A percentile compares a stretch with the other conserved stretches of the same genome.
Evolutionary conservation across 92 coral and sea anemone species (phyloP).

Genomic region (Epizoanthus scotinus): DNA sequence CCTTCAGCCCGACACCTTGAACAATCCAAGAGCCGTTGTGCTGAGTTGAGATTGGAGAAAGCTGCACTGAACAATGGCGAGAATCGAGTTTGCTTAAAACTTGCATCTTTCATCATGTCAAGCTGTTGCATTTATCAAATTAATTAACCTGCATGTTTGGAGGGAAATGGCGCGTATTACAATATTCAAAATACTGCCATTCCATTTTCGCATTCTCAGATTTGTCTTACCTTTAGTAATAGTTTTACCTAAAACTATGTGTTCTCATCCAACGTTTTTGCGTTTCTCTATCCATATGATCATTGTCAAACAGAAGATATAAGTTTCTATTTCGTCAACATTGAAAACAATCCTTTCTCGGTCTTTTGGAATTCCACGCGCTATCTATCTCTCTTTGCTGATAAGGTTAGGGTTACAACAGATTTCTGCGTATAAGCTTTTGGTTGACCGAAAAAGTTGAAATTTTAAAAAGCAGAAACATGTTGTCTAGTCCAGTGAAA

Average conservation of each 20-base stretch:
- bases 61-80: background rate
- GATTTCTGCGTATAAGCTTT: background rate
- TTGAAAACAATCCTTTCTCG: conserved; percentile 33
- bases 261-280: background rate
- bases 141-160: conserved; percentile 31
- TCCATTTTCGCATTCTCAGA: background rate
- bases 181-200: background rate
- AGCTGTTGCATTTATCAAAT: conserved; percentile 44
- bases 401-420: conserved; percentile 7
- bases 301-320: conserved; percentile 6
- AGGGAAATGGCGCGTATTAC: conserved; percentile 4
- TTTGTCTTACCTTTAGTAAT: background rate
- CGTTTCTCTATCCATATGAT: background rate
- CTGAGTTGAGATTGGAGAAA: background rate
- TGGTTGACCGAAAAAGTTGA: background rate
- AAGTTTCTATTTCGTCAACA: conserved; percentile 25
- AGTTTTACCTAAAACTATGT: background rate
- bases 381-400: conserved; percentile 14
- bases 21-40: background rate
- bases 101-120: conserved; percentile 37
- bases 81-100: conserved; percentile 17
- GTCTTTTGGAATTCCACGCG: conserved; percentile 19
- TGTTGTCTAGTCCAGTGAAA: background rate
- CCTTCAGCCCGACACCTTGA: background rate
- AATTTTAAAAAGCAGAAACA: background rate